A percentile compares a stretch with the other conserved stretches of the same genome.
These are phyloP conservation scores for Gadus chalcogrammus DNA, from an alignment of 2,113 vertebrate genomes.

Conservation along the genomic window DNA sequence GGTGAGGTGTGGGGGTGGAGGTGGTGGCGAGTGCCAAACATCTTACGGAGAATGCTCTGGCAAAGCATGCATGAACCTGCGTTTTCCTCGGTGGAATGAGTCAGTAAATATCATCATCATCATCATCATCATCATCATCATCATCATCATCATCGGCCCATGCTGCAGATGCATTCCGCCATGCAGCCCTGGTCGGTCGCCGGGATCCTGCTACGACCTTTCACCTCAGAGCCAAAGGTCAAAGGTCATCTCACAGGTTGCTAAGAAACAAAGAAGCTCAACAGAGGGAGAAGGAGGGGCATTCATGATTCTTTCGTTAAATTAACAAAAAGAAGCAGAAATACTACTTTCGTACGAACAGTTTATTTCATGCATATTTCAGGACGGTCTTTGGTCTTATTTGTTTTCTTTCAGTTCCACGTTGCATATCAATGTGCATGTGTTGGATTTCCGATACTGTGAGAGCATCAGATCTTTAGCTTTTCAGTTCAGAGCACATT, in stretches of 20 bases:
- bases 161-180: constrained; percentile 42
- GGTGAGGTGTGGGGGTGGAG: not conserved
- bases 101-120: constrained; percentile 15
- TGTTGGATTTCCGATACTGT: constrained; percentile 70
- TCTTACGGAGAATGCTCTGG: constrained; percentile 17
- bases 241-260: constrained; percentile 19
- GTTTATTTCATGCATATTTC: constrained; percentile 87
- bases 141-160: constrained; percentile 30
- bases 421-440: constrained; percentile 93
- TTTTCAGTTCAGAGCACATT: too few relatives aligned
- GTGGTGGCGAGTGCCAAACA: constrained; percentile 3
- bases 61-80: constrained; percentile 36
- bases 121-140: constrained; percentile 4
- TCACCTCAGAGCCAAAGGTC: constrained; percentile 31
- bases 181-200: constrained; percentile 38
- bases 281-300: constrained; percentile 8
- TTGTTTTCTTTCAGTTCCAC: constrained; percentile 51
- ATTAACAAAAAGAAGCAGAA: constrained; percentile 26
- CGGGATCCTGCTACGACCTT: constrained; percentile 29
- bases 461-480: too few relatives aligned
- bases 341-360: constrained; percentile 65
- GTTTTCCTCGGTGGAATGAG: constrained; percentile 25
- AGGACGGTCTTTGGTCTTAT: not conserved
- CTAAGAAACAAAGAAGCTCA: constrained; percentile 19
- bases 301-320: constrained; percentile 27